These are phyloP conservation scores for Aselliscus stoliczkanus DNA, from an alignment of 2,797 vertebrate species.

Conservation along the genomic window DNA sequence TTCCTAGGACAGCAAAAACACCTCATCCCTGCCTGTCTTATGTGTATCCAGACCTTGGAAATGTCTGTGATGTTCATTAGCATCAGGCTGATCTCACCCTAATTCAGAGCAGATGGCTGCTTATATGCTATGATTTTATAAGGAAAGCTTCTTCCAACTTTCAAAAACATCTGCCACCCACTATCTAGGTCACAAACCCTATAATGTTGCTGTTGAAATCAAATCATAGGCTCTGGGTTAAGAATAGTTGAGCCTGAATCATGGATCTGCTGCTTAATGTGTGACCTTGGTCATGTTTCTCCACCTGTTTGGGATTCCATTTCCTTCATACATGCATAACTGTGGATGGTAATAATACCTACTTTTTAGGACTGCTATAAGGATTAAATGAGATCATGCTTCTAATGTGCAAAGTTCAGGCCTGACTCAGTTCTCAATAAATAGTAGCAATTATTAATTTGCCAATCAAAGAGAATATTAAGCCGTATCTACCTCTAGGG, in stretches of 20 bases:
- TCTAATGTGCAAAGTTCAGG: slow-evolving; percentile 22
- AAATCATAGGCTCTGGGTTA: not conserved
- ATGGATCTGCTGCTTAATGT: not conserved
- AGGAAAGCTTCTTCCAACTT: slow-evolving; percentile 47
- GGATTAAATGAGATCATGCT: not conserved
- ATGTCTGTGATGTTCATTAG: slow-evolving; percentile 57
- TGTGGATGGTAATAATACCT: not conserved
- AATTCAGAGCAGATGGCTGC: slow-evolving; percentile 65
- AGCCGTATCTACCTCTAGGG: not conserved
- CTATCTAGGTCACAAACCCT: slow-evolving; percentile 58
- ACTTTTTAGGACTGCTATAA: not conserved
- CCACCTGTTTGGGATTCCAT: not conserved
- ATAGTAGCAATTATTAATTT: not conserved
- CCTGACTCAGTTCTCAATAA: slow-evolving; percentile 21
- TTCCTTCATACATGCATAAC: not conserved
- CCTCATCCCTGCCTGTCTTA: slow-evolving; percentile 13
- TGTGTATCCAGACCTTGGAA: slow-evolving; percentile 50
- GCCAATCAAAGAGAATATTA: not conserved
- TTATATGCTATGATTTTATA: slow-evolving; percentile 59
- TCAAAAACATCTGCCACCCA: slow-evolving; percentile 53
- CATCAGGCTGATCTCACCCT: slow-evolving; percentile 40
- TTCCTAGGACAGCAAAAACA: slow-evolving; percentile 11
- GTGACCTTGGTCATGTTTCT: not conserved
- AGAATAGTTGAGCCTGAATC: slow-evolving; percentile 27
- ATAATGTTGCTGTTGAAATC: slow-evolving; percentile 13